Percentiles rank a stretch among this genome's conserved stretches.
Conservation (phyloP, 2,797 vertebrate species). For the Dromococcyx pavoninus region DNA sequence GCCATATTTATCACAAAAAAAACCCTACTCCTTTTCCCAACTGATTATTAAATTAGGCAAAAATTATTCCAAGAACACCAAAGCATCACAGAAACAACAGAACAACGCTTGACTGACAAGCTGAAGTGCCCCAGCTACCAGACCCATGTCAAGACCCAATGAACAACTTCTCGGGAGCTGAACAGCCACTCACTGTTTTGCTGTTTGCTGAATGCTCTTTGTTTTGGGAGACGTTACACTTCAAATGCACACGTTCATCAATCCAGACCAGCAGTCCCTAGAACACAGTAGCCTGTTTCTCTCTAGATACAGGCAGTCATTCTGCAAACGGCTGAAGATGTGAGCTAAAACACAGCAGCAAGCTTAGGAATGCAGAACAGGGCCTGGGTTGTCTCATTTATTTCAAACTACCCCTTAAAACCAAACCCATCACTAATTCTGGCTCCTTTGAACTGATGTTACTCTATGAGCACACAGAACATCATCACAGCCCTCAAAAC, state of each 20-base stretch:
- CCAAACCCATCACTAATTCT: background rate
- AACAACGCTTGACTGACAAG: background rate
- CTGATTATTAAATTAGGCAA: background rate
- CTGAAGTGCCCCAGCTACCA: background rate
- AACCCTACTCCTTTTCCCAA: background rate
- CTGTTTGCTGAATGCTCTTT: slow-evolving; percentile 13
- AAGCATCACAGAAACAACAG: background rate
- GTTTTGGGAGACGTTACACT: background rate
- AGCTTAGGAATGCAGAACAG: background rate
- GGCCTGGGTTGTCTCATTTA: background rate
- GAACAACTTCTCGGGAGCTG: background rate
- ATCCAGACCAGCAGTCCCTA: slow-evolving; percentile 5
- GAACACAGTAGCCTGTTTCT: slow-evolving; percentile 45
- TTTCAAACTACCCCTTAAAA: background rate
- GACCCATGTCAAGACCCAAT: background rate
- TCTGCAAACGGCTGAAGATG: background rate
- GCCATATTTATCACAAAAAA: fast-evolving
- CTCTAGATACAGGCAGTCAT: background rate
- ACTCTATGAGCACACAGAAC: background rate
- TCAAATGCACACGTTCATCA: background rate
- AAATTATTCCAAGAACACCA: background rate
- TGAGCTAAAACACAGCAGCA: background rate
- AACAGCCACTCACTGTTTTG: background rate
- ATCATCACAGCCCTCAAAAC: background rate
- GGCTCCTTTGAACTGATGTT: background rate